Conservation (phyloP, 2,888 invertebrate species). For the Octonoba sinensis region DNA sequence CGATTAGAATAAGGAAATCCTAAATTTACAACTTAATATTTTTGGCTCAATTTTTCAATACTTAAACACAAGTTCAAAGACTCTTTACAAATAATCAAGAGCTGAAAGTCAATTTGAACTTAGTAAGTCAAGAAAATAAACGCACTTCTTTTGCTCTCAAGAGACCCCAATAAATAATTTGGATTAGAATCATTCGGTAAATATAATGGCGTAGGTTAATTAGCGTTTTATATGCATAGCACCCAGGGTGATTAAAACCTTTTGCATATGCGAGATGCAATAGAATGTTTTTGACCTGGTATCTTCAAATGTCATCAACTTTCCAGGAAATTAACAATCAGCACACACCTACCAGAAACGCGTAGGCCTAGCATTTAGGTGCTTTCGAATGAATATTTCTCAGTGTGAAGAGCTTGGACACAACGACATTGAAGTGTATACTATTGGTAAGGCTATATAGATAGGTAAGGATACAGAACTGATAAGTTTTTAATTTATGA, state of each 20-base stretch:
- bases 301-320: slow-evolving; percentile 45
- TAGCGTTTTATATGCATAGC: slow-evolving; percentile 52
- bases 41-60: too few relatives aligned
- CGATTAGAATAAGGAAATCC: too few relatives aligned
- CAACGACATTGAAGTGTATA: too few relatives aligned
- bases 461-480: too few relatives aligned
- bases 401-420: too few relatives aligned
- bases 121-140: too few relatives aligned
- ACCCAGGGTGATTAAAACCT: slow-evolving; percentile 22
- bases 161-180: slow-evolving; percentile 9
- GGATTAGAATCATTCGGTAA: slow-evolving; percentile 25
- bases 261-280: slow-evolving; percentile 2
- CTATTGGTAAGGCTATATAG: too few relatives aligned
- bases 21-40: too few relatives aligned
- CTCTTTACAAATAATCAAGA: too few relatives aligned
- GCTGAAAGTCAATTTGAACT: too few relatives aligned
- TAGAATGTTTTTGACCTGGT: slow-evolving; percentile 42
- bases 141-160: background rate
- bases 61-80: too few relatives aligned
- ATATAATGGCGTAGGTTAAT: slow-evolving; percentile 53
- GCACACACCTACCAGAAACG: slow-evolving; percentile 38
- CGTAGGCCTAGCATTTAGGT: slow-evolving; percentile 23
- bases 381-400: background rate
- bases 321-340: slow-evolving; percentile 46
- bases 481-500: too few relatives aligned